These are phyloP conservation scores for Apolygus lucorum DNA, from an alignment of 1,140 invertebrate genomes.

Conservation along the genomic window DNA sequence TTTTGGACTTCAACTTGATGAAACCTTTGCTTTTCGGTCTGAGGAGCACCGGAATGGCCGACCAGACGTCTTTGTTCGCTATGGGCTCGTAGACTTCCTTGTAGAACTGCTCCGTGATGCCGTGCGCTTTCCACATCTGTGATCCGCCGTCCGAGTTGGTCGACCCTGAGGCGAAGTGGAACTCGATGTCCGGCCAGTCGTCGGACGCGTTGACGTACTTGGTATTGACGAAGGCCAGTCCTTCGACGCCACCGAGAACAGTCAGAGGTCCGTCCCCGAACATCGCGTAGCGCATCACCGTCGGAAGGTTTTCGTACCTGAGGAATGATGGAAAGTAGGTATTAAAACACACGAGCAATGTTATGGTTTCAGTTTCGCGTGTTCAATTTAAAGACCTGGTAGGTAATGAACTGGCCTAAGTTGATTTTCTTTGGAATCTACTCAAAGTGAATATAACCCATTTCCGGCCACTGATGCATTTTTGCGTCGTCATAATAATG, in stretches of 20 bases:
- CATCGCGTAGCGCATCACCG: constrained; percentile 65
- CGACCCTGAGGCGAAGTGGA: constrained; percentile 85
- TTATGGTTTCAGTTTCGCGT: too few species aligned
- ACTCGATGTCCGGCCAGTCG: constrained; percentile 85
- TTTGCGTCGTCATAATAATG: too few species aligned
- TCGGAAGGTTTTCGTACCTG: constrained; percentile 54
- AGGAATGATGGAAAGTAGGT: too few species aligned
- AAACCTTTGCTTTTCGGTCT: constrained; percentile 60
- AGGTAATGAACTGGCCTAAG: too few species aligned
- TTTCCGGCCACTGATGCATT: too few species aligned
- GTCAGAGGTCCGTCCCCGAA: constrained; percentile 75
- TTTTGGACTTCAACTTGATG: constrained; percentile 66
- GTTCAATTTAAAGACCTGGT: too few species aligned
- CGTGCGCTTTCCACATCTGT: constrained; percentile 72
- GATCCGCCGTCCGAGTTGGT: constrained; percentile 79
- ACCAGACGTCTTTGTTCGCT: constrained; percentile 70
- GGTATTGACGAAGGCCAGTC: constrained; percentile 80
- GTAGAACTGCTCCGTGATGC: constrained; percentile 62
- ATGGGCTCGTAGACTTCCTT: constrained; percentile 62
- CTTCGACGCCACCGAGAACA: constrained; percentile 82
- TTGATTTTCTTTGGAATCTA: too few species aligned
- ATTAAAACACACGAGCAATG: too few species aligned
- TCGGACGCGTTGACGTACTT: constrained; percentile 73
- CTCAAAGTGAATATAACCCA: too few species aligned
- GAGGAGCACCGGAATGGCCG: constrained; percentile 74